Percentiles rank a stretch among this genome's conserved stretches.
phyloP scores from a whole-genome alignment of 2,797 vertebrate species.

The Poeciliopsis presidionis region DNA sequence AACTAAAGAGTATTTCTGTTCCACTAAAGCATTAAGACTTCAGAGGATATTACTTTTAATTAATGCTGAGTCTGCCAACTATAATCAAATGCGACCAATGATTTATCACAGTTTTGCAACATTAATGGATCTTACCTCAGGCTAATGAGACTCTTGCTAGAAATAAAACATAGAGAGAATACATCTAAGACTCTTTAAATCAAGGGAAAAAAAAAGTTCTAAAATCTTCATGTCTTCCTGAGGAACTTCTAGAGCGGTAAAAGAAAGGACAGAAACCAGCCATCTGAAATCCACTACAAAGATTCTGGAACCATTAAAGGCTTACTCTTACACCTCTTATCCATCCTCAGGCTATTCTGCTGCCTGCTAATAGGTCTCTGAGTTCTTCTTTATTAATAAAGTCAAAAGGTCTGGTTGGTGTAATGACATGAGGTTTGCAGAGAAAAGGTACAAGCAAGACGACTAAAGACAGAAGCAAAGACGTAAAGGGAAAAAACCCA shows the following conservation, averaged over 20 bases:
- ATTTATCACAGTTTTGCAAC: slow-evolving; percentile 55
- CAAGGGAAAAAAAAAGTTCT: slow-evolving; percentile 1
- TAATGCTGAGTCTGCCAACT: slow-evolving; percentile 45
- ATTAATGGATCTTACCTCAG: slow-evolving; percentile 59
- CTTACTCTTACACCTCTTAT: slow-evolving; percentile 25
- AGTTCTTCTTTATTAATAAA: slow-evolving; percentile 38
- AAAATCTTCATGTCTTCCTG: slow-evolving; percentile 14
- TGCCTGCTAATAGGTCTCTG: slow-evolving; percentile 39
- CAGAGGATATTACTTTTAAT: slow-evolving; percentile 38
- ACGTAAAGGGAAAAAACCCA: too few species aligned
- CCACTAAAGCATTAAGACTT: slow-evolving; percentile 13
- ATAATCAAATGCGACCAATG: slow-evolving; percentile 55
- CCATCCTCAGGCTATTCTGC: slow-evolving; percentile 40
- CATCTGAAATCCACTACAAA: slow-evolving; percentile 51
- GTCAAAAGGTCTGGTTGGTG: slow-evolving; percentile 27
- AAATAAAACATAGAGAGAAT: slow-evolving; percentile 52
- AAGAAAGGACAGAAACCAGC: slow-evolving; percentile 25
- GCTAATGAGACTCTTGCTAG: slow-evolving; percentile 46
- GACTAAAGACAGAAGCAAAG: not conserved
- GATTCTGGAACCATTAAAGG: slow-evolving; percentile 39
- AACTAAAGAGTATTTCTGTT: not conserved
- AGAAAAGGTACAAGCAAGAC: not conserved
- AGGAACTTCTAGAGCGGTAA: slow-evolving; percentile 19
- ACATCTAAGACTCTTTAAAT: slow-evolving; percentile 34
- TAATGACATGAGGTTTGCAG: slow-evolving; percentile 36